A percentile compares a stretch with the other conserved stretches of the same genome.
phyloP scores from a whole-genome alignment of 37 sponge, comb jelly and placozoan species.

The Amphimedon queenslandica region DNA sequence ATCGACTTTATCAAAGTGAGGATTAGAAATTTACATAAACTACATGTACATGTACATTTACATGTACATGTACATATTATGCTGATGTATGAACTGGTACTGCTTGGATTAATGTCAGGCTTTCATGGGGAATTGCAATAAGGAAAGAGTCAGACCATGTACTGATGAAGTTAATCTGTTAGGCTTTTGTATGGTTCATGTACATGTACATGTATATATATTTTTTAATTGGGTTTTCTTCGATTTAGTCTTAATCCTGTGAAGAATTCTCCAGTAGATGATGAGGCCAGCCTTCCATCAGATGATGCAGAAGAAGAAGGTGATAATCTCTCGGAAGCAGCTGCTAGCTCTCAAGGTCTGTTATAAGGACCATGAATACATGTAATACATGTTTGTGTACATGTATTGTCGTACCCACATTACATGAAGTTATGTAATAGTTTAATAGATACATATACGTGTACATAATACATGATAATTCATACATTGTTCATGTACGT shows the following conservation, averaged over 20 bases:
- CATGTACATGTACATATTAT: no score
- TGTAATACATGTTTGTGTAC: background rate
- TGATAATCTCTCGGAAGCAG: slow-evolving; percentile 19
- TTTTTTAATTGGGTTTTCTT: no score
- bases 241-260: background rate
- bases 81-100: no score
- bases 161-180: no score
- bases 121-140: no score
- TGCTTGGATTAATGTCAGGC: no score
- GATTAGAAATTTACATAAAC: no score
- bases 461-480: background rate
- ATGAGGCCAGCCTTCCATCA: background rate
- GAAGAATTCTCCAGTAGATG: background rate
- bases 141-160: no score
- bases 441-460: background rate
- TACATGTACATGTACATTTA: no score
- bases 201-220: no score
- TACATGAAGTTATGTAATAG: no score
- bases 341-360: background rate
- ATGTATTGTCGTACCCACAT: background rate
- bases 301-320: slow-evolving; percentile 10
- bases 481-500: background rate
- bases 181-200: no score
- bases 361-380: background rate
- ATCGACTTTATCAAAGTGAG: background rate